Evolutionary conservation across 2,113 vertebrate genomes (phyloP).

Genomic region (Cebidichthys violaceus): DNA sequence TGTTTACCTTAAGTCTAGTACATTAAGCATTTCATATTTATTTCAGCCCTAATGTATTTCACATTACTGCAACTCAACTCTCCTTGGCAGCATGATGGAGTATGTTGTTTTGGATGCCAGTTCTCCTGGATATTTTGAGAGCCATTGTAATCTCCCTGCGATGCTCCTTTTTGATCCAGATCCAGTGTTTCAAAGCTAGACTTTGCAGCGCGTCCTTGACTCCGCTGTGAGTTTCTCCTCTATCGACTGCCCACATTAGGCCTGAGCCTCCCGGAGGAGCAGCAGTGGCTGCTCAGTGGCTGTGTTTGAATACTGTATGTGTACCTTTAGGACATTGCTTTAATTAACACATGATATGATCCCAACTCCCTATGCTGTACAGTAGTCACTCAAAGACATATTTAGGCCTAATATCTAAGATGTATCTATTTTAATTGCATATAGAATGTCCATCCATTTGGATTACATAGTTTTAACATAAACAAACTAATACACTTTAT

Average conservation of each 20-base stretch:
- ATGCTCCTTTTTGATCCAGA: conserved; percentile 29
- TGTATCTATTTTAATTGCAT: not conserved
- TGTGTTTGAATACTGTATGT: not conserved
- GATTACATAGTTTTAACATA: not conserved
- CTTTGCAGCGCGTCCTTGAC: conserved; percentile 37
- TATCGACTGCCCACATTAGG: conserved; percentile 29
- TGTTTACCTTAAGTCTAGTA: not conserved
- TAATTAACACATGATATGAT: not conserved
- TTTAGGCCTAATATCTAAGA: not conserved
- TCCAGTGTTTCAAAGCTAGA: conserved; percentile 21
- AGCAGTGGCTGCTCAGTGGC: conserved; percentile 8
- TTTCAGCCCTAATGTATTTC: not conserved
- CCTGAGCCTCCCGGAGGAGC: conserved; percentile 8
- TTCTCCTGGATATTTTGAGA: conserved; percentile 25
- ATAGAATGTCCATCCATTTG: too few species aligned
- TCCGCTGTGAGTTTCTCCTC: conserved; percentile 21
- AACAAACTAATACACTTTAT: too few species aligned
- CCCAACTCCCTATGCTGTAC: not conserved
- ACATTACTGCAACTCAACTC: not conserved
- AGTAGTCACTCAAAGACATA: not conserved
- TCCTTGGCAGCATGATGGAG: conserved; percentile 17
- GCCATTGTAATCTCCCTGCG: conserved; percentile 17
- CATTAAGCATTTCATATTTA: not conserved
- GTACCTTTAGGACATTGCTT: not conserved
- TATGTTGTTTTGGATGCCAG: not conserved